Evolutionary conservation across 92 coral and sea anemone species (phyloP), one percentile per base, ranked within the genome.

Genomic region (Actinostola sp.): DNA sequence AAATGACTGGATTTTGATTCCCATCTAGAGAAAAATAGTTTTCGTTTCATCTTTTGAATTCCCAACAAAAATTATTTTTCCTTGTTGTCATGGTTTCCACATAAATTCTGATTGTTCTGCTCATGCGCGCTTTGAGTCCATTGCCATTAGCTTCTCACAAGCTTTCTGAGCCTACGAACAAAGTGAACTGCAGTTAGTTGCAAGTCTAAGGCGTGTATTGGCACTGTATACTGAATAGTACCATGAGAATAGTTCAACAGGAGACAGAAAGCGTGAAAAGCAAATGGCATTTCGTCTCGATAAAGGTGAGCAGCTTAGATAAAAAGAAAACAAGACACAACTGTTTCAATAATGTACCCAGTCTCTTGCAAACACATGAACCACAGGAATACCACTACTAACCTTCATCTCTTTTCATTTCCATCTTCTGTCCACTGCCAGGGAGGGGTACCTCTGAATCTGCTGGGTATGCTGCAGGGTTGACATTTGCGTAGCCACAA

Each of bases 391-490:
- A 48, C 62, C 49, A 13, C 7, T 12, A 70, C 76, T 70, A 70
- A 71, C 66, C 66, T 61, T 81, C 79, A 35, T 75, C 63, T 67
- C 98, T 77, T 74, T 89, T 95, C 97, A 92, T 92, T 51, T 88
- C 88, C 97, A 88, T 89, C 70, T 85, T 85, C 6, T 51, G 38
- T 35, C 92, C 95, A 32, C 78, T 77, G 2, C 84, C 89, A 30
- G 82, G 86, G 13, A 92, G 75, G 35, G 96, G 99, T 42, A 52
- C 68, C 27, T 92, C 90, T 0, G 97, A 76, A 68, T 89, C 96
- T 1, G 56, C 6, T 0, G 99, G 99, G 63, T 76, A 92, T n/a
- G 82, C 17, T 3, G 36, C 13, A 23, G 58, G 75, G 31, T 75
- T 27, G 23, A 57, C 15, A 1, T 2, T 0, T 0, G 23, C 57